Percentiles rank a stretch among this genome's conserved stretches.
phyloP scores from a whole-genome alignment of 2,888 invertebrate species.

The Frankliniella intonsa region DNA sequence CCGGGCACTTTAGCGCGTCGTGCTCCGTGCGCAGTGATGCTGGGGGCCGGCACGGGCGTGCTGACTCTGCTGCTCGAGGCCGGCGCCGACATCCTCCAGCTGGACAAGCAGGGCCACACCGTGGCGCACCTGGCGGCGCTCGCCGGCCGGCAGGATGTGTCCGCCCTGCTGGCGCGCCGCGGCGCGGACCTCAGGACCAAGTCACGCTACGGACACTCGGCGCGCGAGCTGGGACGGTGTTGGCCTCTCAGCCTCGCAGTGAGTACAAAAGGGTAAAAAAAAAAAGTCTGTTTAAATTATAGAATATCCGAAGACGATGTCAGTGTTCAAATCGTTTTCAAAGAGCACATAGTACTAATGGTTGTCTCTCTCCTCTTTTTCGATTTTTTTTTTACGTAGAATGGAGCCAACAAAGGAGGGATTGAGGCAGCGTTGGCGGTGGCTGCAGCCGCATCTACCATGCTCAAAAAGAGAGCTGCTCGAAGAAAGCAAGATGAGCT shows the following conservation, averaged over 20 bases:
- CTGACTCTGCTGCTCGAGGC: slow-evolving; percentile 35
- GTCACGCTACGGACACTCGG: slow-evolving; percentile 8
- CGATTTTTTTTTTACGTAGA: neutral
- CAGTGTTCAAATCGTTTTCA: neutral
- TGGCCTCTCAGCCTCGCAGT: slow-evolving; percentile 12
- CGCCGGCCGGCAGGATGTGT: slow-evolving; percentile 30
- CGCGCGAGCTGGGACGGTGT: neutral
- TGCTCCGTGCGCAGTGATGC: neutral
- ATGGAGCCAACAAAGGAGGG: neutral
- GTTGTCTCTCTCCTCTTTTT: neutral
- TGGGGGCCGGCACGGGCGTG: neutral
- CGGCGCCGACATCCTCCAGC: slow-evolving; percentile 37
- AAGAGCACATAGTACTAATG: no score
- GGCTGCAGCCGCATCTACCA: neutral
- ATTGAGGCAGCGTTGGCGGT: neutral
- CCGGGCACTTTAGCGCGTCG: no score
- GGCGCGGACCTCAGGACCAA: slow-evolving; percentile 21
- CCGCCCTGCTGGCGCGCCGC: slow-evolving; percentile 12
- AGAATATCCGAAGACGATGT: neutral
- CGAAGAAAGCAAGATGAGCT: neutral
- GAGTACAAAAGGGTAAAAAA: neutral
- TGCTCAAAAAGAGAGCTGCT: slow-evolving; percentile 12
- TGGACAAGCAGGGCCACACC: slow-evolving; percentile 36
- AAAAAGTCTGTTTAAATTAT: no score
- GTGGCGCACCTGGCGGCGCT: slow-evolving; percentile 37